Base-by-base conservation (phyloP, 2,888 invertebrate species). In the Habroteleia sp. region DNA sequence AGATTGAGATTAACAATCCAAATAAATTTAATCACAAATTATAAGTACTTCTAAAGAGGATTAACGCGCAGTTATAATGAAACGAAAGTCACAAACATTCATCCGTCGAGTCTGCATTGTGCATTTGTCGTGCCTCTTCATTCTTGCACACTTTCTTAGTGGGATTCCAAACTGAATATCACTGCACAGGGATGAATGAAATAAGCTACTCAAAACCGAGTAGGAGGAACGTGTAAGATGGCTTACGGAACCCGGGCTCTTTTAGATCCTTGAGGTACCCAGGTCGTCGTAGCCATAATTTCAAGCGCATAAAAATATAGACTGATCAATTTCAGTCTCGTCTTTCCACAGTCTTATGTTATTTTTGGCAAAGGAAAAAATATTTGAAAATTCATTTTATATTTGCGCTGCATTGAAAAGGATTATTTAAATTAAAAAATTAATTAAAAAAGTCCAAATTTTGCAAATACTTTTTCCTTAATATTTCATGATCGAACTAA, bases 271-370 rank as follows among this genome's bases (percentile, higher is more conserved):
- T 31, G 23, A 48, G 39, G 41, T 56, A 56, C 39, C 39, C 20
- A 66, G 37, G 27, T 56, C 13, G 56, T 10, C 39, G 48, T 16
- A 56, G 56, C 31, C 46, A 14, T 66, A 56, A 66, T 66, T 66
- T 66, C 29, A n/a, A 46, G 37, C 54, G 54, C 65, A 65, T 65
- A 52, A 52, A 65, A 65, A 52, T 65, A 42, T 65, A 13, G 42
- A 65, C 52, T 44, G n/a, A n/a, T n/a, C n/a, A n/a, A n/a, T n/a
- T n/a, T n/a, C n/a, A n/a, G n/a, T n/a, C n/a, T n/a, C n/a, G n/a
- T n/a, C n/a, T n/a, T n/a, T n/a, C n/a, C n/a, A n/a, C n/a, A n/a
- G n/a, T n/a, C n/a, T n/a, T n/a, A n/a, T n/a, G n/a, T n/a, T n/a
- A n/a, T n/a, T n/a, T n/a, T n/a, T n/a, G n/a, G n/a, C n/a, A n/a